Evolutionary conservation across 1,140 invertebrate species (phyloP).

Genomic region (Drosophila malerkotliana): DNA sequence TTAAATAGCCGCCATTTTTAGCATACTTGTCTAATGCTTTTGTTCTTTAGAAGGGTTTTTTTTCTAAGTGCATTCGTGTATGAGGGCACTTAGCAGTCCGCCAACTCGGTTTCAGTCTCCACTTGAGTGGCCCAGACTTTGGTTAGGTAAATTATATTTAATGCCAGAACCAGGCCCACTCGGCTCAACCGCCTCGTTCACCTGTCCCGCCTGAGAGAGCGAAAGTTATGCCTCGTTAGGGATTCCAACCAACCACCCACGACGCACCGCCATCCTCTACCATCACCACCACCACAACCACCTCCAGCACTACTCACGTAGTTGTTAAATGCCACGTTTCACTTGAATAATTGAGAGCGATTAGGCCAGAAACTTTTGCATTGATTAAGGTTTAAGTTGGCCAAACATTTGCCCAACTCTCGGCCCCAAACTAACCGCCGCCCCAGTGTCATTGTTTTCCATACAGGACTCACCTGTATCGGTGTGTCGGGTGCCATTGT

Average conservation of each 20-base stretch:
- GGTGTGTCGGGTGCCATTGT: constrained; percentile 2
- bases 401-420: constrained; percentile 73
- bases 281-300: neutral
- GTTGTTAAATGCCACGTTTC: constrained; percentile 83
- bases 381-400: constrained; percentile 83
- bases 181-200: neutral
- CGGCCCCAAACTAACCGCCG: constrained; percentile 22
- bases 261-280: neutral
- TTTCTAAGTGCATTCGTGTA: constrained; percentile 12
- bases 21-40: no score
- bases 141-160: constrained; percentile 61
- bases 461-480: constrained; percentile 21
- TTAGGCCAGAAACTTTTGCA: constrained; percentile 83
- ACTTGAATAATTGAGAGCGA: constrained; percentile 83
- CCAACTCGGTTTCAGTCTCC: constrained; percentile 34
- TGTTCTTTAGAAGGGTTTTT: neutral
- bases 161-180: constrained; percentile 22
- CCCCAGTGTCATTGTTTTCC: constrained; percentile 54
- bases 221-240: constrained; percentile 80
- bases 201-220: constrained; percentile 49
- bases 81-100: constrained; percentile 57
- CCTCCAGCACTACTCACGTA: constrained; percentile 67
- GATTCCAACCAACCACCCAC: constrained; percentile 20
- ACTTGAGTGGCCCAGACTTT: constrained; percentile 54
- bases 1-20: no score